These are phyloP conservation scores for Timandra comae DNA, from an alignment of 2,888 invertebrate species.

Conservation along the genomic window DNA sequence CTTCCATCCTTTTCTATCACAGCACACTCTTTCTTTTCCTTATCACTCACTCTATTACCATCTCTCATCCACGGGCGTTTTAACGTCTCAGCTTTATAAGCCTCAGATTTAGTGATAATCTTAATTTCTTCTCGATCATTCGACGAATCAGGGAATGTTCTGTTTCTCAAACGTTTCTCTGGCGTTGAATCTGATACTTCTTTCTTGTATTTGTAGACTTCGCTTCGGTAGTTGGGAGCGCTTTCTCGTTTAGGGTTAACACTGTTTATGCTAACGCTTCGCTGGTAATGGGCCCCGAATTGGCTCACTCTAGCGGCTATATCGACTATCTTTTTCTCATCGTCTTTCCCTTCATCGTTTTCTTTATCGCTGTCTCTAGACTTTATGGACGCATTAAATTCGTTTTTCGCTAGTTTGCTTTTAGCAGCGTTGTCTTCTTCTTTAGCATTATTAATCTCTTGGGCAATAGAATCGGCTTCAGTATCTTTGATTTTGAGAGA, in stretches of 20 bases:
- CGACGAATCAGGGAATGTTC: slow-evolving; percentile 69
- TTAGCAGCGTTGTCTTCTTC: slow-evolving; percentile 51
- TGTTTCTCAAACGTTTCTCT: slow-evolving; percentile 65
- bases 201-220: slow-evolving; percentile 68
- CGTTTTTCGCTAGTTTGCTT: slow-evolving; percentile 58
- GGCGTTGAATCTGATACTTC: slow-evolving; percentile 72
- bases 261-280: slow-evolving; percentile 64
- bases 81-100: slow-evolving; percentile 65
- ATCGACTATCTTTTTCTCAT: slow-evolving; percentile 58
- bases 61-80: slow-evolving; percentile 65
- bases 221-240: slow-evolving; percentile 58
- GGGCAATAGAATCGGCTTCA: slow-evolving; percentile 78
- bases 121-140: slow-evolving; percentile 69
- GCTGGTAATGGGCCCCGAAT: slow-evolving; percentile 63
- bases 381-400: slow-evolving; percentile 73
- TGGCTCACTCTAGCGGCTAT: slow-evolving; percentile 65
- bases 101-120: slow-evolving; percentile 57
- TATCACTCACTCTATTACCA: slow-evolving; percentile 46
- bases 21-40: slow-evolving; percentile 57
- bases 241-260: slow-evolving; percentile 63
- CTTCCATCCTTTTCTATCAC: slow-evolving; percentile 62
- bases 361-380: slow-evolving; percentile 85
- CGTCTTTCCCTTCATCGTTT: slow-evolving; percentile 71
- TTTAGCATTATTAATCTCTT: slow-evolving; percentile 70
- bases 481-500: slow-evolving; percentile 87